Conservation (phyloP, 2,888 invertebrate genomes). For the Phorcus lineatus region DNA sequence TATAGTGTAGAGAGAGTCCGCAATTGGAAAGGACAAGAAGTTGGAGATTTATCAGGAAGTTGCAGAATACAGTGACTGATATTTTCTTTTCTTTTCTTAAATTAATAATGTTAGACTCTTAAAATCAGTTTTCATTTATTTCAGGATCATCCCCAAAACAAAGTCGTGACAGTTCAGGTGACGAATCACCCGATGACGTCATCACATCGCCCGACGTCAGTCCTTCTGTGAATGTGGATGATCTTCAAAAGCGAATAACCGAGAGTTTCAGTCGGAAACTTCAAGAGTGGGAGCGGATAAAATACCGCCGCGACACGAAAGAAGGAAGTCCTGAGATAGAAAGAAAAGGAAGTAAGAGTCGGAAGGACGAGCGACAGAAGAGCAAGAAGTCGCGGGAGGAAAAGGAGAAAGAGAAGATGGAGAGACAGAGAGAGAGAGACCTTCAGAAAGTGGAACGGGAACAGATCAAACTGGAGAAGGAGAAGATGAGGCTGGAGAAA, state of each 20-base stretch:
- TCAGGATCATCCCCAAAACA: slow-evolving; percentile 22
- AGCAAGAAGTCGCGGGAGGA: slow-evolving; percentile 59
- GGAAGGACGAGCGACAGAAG: slow-evolving; percentile 55
- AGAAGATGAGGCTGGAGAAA: slow-evolving; percentile 80
- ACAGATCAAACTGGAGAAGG: slow-evolving; percentile 77
- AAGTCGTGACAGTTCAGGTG: slow-evolving; percentile 43
- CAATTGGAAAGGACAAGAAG: too few relatives aligned
- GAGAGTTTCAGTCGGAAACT: slow-evolving; percentile 90
- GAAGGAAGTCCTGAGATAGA: slow-evolving; percentile 55
- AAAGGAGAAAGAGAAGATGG: slow-evolving; percentile 56
- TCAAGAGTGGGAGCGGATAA: slow-evolving; percentile 85
- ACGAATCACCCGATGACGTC: slow-evolving; percentile 47
- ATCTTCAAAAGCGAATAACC: slow-evolving; percentile 80
- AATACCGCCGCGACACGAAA: slow-evolving; percentile 55
- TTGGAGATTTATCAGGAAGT: too few relatives aligned
- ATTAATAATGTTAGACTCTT: too few relatives aligned
- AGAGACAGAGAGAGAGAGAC: slow-evolving; percentile 60
- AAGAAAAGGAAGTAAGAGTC: slow-evolving; percentile 43
- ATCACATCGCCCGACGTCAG: slow-evolving; percentile 38
- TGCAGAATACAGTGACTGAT: not conserved
- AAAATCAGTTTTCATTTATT: not conserved
- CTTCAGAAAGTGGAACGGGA: slow-evolving; percentile 62
- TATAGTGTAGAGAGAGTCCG: too few relatives aligned
- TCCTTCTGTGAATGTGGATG: slow-evolving; percentile 71
- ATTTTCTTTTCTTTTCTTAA: not conserved